Evolutionary conservation across 2,797 vertebrate genomes (phyloP).

Genomic region (Eptatretus atami): DNA sequence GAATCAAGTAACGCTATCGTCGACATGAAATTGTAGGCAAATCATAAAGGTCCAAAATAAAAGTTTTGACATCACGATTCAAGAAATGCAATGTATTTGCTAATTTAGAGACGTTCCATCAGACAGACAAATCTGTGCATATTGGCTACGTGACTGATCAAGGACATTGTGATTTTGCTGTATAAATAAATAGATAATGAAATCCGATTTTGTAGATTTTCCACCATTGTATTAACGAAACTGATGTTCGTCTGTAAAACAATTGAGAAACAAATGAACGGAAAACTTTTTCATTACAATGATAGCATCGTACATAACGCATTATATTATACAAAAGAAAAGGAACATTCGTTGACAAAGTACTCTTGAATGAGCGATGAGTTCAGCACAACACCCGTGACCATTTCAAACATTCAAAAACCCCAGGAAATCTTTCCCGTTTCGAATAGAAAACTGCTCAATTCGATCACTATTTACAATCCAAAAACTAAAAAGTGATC

Average conservation of each 20-base stretch:
- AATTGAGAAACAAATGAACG: constrained; percentile 9
- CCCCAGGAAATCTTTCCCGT: background rate
- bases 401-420: no score
- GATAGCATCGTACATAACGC: background rate
- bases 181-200: constrained; percentile 7
- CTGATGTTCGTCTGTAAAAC: constrained; percentile 19
- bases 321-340: background rate
- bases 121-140: no score
- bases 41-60: no score
- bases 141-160: no score
- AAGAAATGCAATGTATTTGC: no score
- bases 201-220: constrained; percentile 24
- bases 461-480: background rate
- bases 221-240: constrained; percentile 22
- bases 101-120: no score
- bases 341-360: background rate
- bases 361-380: no score
- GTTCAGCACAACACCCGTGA: no score
- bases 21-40: no score
- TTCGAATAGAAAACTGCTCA: background rate
- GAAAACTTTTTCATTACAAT: background rate
- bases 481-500: background rate
- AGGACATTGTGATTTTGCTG: no score
- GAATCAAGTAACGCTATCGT: no score
- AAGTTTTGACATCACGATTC: no score